Evolutionary conservation across 1,140 invertebrate genomes (phyloP).

Genomic region (Drosophila gunungcola): DNA sequence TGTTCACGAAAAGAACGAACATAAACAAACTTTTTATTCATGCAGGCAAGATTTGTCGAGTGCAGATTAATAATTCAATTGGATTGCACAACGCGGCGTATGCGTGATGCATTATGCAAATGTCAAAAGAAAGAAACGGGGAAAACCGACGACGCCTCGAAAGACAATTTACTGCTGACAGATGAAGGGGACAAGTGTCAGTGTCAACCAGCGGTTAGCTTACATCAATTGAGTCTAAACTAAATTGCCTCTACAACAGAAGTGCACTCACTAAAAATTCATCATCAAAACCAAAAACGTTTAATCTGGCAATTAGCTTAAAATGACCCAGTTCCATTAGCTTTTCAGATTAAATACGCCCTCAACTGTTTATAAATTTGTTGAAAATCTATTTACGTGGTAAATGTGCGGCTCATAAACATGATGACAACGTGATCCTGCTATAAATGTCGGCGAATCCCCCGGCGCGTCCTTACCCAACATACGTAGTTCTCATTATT

Average conservation of each 20-base stretch:
- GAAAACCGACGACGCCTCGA: slow-evolving; percentile 3
- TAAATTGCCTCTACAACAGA: slow-evolving; percentile 13
- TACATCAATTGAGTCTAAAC: slow-evolving; percentile 26
- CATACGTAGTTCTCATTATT: slow-evolving; percentile 72
- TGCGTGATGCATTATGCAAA: slow-evolving; percentile 64
- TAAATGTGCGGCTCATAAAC: slow-evolving; percentile 51
- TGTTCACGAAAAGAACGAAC: slow-evolving; percentile 3
- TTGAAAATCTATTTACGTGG: slow-evolving; percentile 63
- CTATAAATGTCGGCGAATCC: slow-evolving; percentile 26
- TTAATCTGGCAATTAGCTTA: slow-evolving; percentile 30
- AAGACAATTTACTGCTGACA: slow-evolving; percentile 37
- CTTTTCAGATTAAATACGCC: slow-evolving; percentile 8
- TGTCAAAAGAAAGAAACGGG: slow-evolving; percentile 13
- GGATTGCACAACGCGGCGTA: slow-evolving; percentile 64
- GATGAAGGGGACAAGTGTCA: slow-evolving; percentile 33
- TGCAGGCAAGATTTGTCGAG: slow-evolving; percentile 50
- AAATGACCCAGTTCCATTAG: slow-evolving; percentile 47
- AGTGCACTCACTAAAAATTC: slow-evolving; percentile 1
- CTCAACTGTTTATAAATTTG: slow-evolving; percentile 56
- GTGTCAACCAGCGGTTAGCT: slow-evolving; percentile 37
- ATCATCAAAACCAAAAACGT: background rate
- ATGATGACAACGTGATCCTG: slow-evolving; percentile 36
- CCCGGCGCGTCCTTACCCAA: slow-evolving; percentile 16
- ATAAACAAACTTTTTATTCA: slow-evolving; percentile 29
- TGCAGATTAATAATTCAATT: slow-evolving; percentile 79